A percentile compares a stretch with the other conserved stretches of the same genome.
phyloP scores from a whole-genome alignment of 2,888 invertebrate species.

The Caenorhabditis auriculariae region DNA sequence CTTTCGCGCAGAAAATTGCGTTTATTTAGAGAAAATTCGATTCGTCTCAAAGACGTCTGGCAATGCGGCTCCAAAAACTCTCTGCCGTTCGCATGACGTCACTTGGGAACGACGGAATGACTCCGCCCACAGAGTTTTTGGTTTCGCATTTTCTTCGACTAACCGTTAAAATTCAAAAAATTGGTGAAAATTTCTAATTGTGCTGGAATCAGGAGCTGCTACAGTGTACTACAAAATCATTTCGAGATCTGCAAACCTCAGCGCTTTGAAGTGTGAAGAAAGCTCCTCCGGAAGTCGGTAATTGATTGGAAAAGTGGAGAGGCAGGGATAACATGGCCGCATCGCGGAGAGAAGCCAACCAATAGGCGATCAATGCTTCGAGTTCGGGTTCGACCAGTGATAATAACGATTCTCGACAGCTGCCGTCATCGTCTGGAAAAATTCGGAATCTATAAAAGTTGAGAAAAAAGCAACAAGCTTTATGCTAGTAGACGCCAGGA shows the following conservation, averaged over 20 bases:
- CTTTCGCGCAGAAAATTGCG: too few relatives aligned
- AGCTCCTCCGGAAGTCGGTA: slow-evolving; percentile 92
- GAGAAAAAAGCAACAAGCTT: background rate
- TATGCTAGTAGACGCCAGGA: background rate
- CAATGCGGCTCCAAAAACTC: too few relatives aligned
- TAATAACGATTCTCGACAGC: slow-evolving; percentile 72
- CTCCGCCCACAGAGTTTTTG: too few relatives aligned
- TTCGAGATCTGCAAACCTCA: slow-evolving; percentile 71
- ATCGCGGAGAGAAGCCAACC: slow-evolving; percentile 87
- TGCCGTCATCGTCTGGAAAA: slow-evolving; percentile 12
- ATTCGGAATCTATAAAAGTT: background rate
- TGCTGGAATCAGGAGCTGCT: too few relatives aligned
- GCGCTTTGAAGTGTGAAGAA: slow-evolving; percentile 96
- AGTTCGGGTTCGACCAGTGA: slow-evolving; percentile 91
- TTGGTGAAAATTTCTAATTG: too few relatives aligned
- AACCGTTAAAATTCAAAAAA: too few relatives aligned
- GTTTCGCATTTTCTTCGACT: too few relatives aligned
- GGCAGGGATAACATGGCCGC: slow-evolving; percentile 75
- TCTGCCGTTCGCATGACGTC: too few relatives aligned
- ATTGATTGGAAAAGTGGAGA: slow-evolving; percentile 84
- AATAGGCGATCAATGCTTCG: slow-evolving; percentile 85
- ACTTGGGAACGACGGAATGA: too few relatives aligned
- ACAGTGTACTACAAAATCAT: too few relatives aligned
- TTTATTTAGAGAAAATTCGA: too few relatives aligned
- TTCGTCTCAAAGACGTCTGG: too few relatives aligned